Evolutionary conservation across 2,888 invertebrate species (phyloP).

Genomic region (Trilocha varians): DNA sequence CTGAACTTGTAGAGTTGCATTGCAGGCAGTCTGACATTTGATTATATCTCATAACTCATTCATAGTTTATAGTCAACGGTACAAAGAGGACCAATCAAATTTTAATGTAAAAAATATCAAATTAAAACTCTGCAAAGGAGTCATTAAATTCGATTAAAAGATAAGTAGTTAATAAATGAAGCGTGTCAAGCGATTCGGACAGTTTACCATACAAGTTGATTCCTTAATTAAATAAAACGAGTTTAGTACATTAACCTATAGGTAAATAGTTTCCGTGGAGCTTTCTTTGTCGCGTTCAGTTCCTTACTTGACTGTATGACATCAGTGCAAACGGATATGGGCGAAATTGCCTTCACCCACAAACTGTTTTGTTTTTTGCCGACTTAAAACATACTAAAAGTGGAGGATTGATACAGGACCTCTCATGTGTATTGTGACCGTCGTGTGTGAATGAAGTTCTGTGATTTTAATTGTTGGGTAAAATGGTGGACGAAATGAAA

Average conservation of each 20-base stretch:
- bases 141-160: too few relatives aligned
- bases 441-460: slow-evolving; percentile 12
- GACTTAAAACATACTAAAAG: slow-evolving; percentile 47
- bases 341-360: slow-evolving; percentile 67
- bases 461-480: background rate
- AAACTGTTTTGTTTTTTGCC: slow-evolving; percentile 40
- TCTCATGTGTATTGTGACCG: slow-evolving; percentile 28
- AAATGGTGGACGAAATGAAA: too few relatives aligned
- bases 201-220: background rate
- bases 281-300: slow-evolving; percentile 5
- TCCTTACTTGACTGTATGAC: slow-evolving; percentile 46
- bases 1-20: too few relatives aligned
- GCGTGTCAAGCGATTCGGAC: too few relatives aligned
- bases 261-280: background rate
- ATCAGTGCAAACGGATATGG: slow-evolving; percentile 53
- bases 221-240: background rate
- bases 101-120: too few relatives aligned
- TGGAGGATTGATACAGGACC: slow-evolving; percentile 38
- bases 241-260: background rate
- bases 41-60: too few relatives aligned
- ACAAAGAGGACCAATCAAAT: too few relatives aligned
- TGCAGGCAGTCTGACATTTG: too few relatives aligned
- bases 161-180: too few relatives aligned
- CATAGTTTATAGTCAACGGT: too few relatives aligned
- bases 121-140: background rate